A percentile compares a stretch with the other conserved stretches of the same genome.
Evolutionary conservation across 2,888 invertebrate species (phyloP).

Genomic region (Sarcophaga rosellei): DNA sequence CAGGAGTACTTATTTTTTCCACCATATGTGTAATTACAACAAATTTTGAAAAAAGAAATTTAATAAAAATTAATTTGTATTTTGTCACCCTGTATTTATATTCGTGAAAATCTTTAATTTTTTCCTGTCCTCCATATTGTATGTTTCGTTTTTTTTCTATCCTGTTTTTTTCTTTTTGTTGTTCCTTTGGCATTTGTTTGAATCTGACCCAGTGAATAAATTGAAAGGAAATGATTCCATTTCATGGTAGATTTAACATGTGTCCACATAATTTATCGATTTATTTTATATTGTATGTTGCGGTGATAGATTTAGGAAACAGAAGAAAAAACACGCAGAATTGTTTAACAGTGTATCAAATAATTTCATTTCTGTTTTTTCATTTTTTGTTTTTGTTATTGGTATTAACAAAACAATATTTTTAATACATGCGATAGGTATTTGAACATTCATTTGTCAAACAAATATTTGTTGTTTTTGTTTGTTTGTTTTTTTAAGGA

Average conservation of each 20-base stretch:
- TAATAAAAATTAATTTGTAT: too few relatives aligned
- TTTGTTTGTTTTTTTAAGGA: too few relatives aligned
- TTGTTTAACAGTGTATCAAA: too few relatives aligned
- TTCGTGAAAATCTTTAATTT: too few relatives aligned
- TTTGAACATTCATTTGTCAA: slow-evolving; percentile 9
- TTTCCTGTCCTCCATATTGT: too few relatives aligned
- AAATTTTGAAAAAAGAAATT: too few relatives aligned
- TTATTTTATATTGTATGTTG: slow-evolving; percentile 72
- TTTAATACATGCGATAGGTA: too few relatives aligned
- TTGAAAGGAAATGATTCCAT: slow-evolving; percentile 80
- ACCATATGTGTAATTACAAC: too few relatives aligned
- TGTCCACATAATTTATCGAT: slow-evolving; percentile 80
- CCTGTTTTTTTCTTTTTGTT: neutral
- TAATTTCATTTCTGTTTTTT: neutral
- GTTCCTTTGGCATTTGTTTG: slow-evolving; percentile 5
- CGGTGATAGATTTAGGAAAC: slow-evolving; percentile 67
- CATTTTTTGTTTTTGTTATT: too few relatives aligned
- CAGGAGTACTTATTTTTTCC: too few relatives aligned
- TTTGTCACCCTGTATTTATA: too few relatives aligned
- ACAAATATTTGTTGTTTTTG: neutral
- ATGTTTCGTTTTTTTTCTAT: neutral
- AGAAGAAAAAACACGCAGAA: neutral
- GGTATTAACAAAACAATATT: too few relatives aligned
- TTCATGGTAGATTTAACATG: slow-evolving; percentile 80
- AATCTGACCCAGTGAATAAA: slow-evolving; percentile 73